Percentiles rank a stretch among this genome's conserved stretches.
phyloP scores from a whole-genome alignment of 2,888 invertebrate species.

The Tholera decimalis region DNA sequence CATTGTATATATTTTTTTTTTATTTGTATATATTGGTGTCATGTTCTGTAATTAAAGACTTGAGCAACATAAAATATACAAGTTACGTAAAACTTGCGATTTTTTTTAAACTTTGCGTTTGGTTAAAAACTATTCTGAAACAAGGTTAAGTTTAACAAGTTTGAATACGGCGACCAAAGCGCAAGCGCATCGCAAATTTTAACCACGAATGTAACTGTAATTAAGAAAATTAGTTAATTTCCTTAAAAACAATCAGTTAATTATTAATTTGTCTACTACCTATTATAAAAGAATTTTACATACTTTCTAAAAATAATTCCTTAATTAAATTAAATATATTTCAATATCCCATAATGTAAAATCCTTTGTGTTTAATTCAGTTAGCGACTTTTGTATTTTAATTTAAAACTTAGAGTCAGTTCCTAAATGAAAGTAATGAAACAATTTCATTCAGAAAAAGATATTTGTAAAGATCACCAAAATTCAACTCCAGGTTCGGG shows the following conservation, averaged over 20 bases:
- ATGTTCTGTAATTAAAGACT: slow-evolving; percentile 37
- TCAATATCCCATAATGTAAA: slow-evolving; percentile 25
- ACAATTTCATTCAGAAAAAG: background rate
- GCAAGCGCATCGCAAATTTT: slow-evolving; percentile 21
- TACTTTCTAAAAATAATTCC: slow-evolving; percentile 32
- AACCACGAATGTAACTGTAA: slow-evolving; percentile 9
- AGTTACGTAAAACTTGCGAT: slow-evolving; percentile 7
- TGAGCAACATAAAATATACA: slow-evolving; percentile 45
- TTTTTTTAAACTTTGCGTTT: slow-evolving; percentile 40
- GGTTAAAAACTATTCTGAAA: background rate
- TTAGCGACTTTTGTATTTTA: slow-evolving; percentile 21
- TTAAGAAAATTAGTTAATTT: slow-evolving; percentile 19
- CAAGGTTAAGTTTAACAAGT: background rate
- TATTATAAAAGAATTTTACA: slow-evolving; percentile 37
- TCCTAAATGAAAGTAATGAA: too few species aligned
- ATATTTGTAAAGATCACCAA: slow-evolving; percentile 11
- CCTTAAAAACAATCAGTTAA: slow-evolving; percentile 33
- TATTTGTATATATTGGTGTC: slow-evolving; percentile 5
- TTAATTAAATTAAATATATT: slow-evolving; percentile 54
- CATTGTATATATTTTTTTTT: too few species aligned
- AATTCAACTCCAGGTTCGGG: too few species aligned
- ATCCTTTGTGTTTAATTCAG: slow-evolving; percentile 16
- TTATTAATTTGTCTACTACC: slow-evolving; percentile 48
- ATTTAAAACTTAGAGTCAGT: slow-evolving; percentile 34
- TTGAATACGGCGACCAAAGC: slow-evolving; percentile 37